phyloP scores from a whole-genome alignment of 1,140 invertebrate species.

The Lepidurus arcticus region DNA sequence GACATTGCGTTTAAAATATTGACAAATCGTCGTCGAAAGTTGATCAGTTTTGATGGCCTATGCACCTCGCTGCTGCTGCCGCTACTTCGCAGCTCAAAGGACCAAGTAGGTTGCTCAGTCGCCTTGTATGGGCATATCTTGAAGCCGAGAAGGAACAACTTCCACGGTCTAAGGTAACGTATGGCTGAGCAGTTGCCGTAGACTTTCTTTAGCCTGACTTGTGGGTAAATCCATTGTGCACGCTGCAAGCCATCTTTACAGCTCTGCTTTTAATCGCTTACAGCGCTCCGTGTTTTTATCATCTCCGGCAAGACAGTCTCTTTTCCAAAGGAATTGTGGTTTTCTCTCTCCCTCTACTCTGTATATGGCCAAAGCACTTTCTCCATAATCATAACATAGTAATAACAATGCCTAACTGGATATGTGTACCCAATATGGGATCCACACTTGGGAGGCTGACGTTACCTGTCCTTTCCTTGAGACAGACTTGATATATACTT shows the following conservation, averaged over 20 bases:
- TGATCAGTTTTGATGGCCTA: not conserved
- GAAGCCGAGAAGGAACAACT: not conserved
- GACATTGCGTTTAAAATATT: not conserved
- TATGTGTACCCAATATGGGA: conserved; percentile 11
- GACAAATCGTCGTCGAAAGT: not conserved
- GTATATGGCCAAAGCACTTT: conserved; percentile 3
- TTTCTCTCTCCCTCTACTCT: not conserved
- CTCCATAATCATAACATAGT: not conserved
- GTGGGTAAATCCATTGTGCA: conserved; percentile 1
- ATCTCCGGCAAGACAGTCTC: not conserved
- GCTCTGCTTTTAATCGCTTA: conserved; percentile 10
- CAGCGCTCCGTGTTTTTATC: not conserved
- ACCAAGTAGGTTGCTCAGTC: not conserved
- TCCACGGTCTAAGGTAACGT: not conserved
- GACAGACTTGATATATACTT: not conserved
- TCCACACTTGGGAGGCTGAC: not conserved
- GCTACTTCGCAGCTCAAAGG: not conserved
- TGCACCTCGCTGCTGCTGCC: not conserved
- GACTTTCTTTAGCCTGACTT: not conserved
- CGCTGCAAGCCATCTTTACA: not conserved
- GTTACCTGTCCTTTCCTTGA: not conserved
- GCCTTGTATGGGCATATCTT: not conserved
- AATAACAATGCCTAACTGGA: conserved; percentile 13
- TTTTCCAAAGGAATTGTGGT: not conserved
- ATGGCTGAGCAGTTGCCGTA: not conserved